Base-by-base conservation (phyloP, 1,140 invertebrate species). In the Macrosteles quadrilineatus region DNA sequence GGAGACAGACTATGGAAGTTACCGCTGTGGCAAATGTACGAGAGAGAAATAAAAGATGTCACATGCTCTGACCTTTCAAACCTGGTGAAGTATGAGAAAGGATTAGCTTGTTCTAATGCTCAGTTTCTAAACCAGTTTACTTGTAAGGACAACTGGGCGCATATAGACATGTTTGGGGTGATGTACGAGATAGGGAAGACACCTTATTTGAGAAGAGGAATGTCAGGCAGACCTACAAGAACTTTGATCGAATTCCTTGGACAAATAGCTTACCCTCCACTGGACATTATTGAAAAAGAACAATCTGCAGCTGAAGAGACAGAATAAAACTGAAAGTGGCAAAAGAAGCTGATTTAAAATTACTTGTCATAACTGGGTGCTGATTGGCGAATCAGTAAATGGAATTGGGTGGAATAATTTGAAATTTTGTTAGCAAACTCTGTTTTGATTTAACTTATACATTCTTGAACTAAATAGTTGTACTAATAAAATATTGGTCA, bases 151-250 rank as follows among this genome's bases (percentile, higher is more conserved):
- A 80, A 86, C 70, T 87, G 86, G 86, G 73, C 85, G 57, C 86
- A 87, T 75, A 71, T 87, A 40, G 86, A 87, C 75, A 87, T 86
- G 65, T 85, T 84, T 72, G 85, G 85, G 0, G 84, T 85, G 81
- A 68, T 57, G 25, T 43, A 19, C 82, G 86, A 86, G 65, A 83
- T 85, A 72, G 83, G 83, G 70, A 88, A 91, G 66, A 87, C 90
- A 45, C 80, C 86, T 0, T 94, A 94, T 78, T 78, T 94, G 30
- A 76, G 78, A 29, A 85, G 84, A 77, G 89, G 89, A 68, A 92
- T 93, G 90, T 87, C 90, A 68, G 92, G 93, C 11, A 82, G 91
- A 45, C 93, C 93, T 12, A 93, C 91, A 0, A 84, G 93, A 74
- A 94, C 93, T 2, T 75, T 95, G 0, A 87, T 94, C 21, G 87